These are phyloP conservation scores for Bubalus kerabau DNA, from an alignment of 2,113 vertebrate genomes.

Conservation along the genomic window DNA sequence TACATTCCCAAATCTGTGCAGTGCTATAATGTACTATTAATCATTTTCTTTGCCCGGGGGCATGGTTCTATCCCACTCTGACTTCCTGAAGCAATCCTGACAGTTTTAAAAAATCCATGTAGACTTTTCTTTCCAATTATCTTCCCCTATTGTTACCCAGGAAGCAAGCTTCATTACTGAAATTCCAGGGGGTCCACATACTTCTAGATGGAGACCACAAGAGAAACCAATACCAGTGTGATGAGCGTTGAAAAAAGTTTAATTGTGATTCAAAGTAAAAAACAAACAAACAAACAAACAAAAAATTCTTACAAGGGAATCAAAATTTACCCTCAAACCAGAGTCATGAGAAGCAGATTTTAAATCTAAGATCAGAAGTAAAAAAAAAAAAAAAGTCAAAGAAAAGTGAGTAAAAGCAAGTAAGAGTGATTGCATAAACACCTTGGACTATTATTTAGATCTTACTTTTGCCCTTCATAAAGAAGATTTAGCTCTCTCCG, in stretches of 20 bases:
- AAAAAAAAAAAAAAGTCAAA: neutral
- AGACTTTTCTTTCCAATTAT: neutral
- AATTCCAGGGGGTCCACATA: neutral
- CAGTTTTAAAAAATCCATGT: neutral
- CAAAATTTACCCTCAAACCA: neutral
- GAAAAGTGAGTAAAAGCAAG: neutral
- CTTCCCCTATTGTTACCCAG: neutral
- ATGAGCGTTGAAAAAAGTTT: neutral
- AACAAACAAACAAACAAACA: neutral
- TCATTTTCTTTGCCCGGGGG: accelerated
- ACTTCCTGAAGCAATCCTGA: neutral
- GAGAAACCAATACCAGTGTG: neutral
- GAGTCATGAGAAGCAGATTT: neutral
- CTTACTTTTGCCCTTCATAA: neutral
- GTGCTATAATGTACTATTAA: neutral
- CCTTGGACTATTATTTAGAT: neutral
- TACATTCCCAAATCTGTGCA: neutral
- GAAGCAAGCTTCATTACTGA: neutral
- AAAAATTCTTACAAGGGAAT: neutral
- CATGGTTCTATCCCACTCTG: neutral
- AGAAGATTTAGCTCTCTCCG: neutral
- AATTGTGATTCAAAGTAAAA: neutral
- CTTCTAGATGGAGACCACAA: neutral
- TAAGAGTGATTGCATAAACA: neutral
- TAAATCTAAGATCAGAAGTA: neutral